These are phyloP conservation scores for Prunella fulvescens DNA, from an alignment of 2,113 vertebrate species.

Conservation along the genomic window DNA sequence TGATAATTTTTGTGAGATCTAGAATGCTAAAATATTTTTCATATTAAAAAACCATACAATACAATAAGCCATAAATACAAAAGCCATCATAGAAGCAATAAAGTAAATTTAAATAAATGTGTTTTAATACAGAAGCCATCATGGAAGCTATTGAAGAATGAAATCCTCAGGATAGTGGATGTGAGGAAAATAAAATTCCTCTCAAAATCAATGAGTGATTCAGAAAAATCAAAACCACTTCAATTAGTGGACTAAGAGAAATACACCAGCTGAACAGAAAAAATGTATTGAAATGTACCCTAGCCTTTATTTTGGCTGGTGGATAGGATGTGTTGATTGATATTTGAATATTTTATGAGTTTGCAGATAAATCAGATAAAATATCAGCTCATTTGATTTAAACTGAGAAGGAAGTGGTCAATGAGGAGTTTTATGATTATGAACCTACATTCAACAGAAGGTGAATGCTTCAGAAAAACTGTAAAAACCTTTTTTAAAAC, in stretches of 20 bases:
- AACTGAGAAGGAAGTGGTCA: background rate
- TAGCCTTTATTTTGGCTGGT: background rate
- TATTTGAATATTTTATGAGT: background rate
- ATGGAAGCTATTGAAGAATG: background rate
- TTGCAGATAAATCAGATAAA: background rate
- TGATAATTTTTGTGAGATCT: background rate
- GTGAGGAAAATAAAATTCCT: background rate
- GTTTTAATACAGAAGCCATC: background rate
- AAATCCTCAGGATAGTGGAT: background rate
- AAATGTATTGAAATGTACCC: background rate
- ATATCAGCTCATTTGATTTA: background rate
- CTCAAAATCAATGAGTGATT: background rate
- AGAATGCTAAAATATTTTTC: background rate
- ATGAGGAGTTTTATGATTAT: background rate
- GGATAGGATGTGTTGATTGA: background rate
- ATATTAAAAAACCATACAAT: background rate
- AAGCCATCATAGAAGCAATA: background rate
- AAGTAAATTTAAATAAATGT: background rate
- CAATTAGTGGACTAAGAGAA: background rate
- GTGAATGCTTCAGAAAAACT: background rate
- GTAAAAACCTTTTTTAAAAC: background rate
- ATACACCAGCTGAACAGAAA: background rate
- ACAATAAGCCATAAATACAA: background rate
- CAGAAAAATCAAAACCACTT: background rate
- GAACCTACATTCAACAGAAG: fast-evolving